Evolutionary conservation across 2,797 vertebrate species (phyloP).

Genomic region (Mormyrops boulengeri): DNA sequence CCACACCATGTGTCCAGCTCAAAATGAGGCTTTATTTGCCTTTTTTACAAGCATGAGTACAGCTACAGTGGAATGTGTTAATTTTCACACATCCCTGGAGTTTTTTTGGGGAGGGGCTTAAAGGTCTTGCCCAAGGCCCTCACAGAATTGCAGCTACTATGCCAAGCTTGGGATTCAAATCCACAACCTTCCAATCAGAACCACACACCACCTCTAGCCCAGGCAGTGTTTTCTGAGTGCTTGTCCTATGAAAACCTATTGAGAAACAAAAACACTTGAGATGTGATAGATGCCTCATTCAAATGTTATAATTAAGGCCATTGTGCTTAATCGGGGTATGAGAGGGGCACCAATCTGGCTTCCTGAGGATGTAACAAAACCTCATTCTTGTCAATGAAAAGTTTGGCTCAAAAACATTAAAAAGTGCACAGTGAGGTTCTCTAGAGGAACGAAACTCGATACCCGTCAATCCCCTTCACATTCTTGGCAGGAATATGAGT

Average conservation of each 20-base stretch:
- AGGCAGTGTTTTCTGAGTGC: neutral
- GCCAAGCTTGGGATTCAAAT: neutral
- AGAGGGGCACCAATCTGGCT: neutral
- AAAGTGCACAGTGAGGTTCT: neutral
- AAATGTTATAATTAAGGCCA: neutral
- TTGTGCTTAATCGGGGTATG: neutral
- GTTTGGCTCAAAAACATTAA: neutral
- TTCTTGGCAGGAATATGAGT: neutral
- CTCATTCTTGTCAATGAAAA: neutral
- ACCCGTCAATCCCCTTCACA: neutral
- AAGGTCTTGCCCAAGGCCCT: neutral
- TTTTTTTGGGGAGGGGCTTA: neutral
- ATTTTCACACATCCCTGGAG: neutral
- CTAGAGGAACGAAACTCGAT: neutral
- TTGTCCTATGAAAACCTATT: neutral
- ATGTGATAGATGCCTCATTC: neutral
- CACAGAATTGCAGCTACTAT: neutral
- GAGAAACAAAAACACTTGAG: neutral
- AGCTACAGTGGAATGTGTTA: neutral
- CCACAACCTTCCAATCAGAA: neutral
- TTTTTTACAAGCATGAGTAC: neutral
- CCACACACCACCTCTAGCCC: neutral
- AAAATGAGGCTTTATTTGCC: neutral
- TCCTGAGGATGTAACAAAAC: neutral
- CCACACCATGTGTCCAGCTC: neutral